A percentile compares a stretch with the other conserved stretches of the same genome.
Conservation (phyloP, 1,140 invertebrate species). For the Zaprionus taronus region DNA sequence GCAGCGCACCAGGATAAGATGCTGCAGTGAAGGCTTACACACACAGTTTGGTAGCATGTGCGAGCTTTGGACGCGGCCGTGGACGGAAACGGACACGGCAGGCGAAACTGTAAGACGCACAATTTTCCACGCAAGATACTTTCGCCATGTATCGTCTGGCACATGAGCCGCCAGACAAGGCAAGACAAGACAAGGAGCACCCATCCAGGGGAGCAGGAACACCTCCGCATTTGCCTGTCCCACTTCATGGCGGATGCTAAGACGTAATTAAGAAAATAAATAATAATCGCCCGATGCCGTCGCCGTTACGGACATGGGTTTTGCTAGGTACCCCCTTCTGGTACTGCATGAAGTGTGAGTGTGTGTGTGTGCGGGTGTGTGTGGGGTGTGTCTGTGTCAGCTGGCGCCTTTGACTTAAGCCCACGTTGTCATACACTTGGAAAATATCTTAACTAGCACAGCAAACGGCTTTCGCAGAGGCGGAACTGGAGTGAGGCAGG, state of each 20-base stretch:
- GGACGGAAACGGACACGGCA: not conserved
- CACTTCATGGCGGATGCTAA: constrained; percentile 71
- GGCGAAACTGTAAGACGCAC: constrained; percentile 39
- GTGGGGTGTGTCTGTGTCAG: constrained; percentile 34
- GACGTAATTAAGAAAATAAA: constrained; percentile 84
- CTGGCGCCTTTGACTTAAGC: constrained; percentile 67
- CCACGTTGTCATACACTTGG: constrained; percentile 71
- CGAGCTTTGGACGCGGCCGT: constrained; percentile 35
- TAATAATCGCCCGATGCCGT: constrained; percentile 79
- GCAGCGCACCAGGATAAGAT: constrained; percentile 67
- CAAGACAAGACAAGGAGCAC: constrained; percentile 13
- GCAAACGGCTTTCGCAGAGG: constrained; percentile 2
- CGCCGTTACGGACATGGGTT: constrained; percentile 29
- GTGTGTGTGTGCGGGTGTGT: constrained; percentile 10
- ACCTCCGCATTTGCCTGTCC: constrained; percentile 31
- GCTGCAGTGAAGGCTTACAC: constrained; percentile 69
- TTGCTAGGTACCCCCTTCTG: not conserved
- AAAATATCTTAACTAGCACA: constrained; percentile 64
- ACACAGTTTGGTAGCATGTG: constrained; percentile 72
- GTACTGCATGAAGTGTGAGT: not conserved
- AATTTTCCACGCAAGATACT: constrained; percentile 75
- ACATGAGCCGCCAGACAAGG: constrained; percentile 61
- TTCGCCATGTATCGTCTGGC: constrained; percentile 57
- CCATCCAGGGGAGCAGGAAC: not conserved
- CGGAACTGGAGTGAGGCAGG: not conserved